Conservation (phyloP, 2,113 vertebrate species). For the Pao palembangensis region DNA sequence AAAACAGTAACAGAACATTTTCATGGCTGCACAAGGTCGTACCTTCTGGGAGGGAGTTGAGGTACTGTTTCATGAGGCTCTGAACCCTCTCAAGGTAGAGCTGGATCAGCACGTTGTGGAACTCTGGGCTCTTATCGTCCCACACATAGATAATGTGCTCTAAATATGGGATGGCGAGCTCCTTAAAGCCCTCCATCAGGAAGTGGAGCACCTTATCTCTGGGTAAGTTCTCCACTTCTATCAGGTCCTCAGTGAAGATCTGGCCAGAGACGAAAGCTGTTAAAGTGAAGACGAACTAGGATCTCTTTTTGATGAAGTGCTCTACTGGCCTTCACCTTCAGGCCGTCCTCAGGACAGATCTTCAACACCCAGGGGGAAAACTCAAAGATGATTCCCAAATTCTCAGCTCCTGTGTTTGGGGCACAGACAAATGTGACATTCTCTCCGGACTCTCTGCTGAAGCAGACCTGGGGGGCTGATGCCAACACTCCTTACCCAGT, state of each 20-base stretch:
- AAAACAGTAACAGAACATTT: not conserved
- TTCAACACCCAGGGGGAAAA: constrained; percentile 96
- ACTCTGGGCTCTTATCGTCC: constrained; percentile 86
- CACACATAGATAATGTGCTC: constrained; percentile 91
- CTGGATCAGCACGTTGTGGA: constrained; percentile 94
- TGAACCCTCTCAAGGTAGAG: constrained; percentile 95
- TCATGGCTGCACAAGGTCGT: constrained; percentile 2
- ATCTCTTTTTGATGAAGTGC: not conserved
- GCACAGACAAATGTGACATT: not conserved
- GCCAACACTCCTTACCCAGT: constrained; percentile 77
- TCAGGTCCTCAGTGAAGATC: constrained; percentile 98
- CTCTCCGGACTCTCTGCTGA: not conserved
- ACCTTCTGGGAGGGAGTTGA: constrained; percentile 87
- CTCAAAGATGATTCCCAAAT: constrained; percentile 91
- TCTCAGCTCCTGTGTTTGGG: constrained; percentile 83
- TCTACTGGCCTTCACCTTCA: constrained; percentile 78
- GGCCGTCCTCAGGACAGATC: constrained; percentile 90
- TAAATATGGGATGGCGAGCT: constrained; percentile 90
- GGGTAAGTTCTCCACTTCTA: constrained; percentile 91
- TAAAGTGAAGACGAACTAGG: not conserved
- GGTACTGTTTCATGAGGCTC: constrained; percentile 92
- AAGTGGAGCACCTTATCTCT: constrained; percentile 87
- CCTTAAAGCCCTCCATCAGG: constrained; percentile 89
- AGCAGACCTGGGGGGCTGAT: not conserved
- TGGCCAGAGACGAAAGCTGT: constrained; percentile 46